phyloP scores from a whole-genome alignment of 1,140 invertebrate species.

The Melipona quadrifasciata region DNA sequence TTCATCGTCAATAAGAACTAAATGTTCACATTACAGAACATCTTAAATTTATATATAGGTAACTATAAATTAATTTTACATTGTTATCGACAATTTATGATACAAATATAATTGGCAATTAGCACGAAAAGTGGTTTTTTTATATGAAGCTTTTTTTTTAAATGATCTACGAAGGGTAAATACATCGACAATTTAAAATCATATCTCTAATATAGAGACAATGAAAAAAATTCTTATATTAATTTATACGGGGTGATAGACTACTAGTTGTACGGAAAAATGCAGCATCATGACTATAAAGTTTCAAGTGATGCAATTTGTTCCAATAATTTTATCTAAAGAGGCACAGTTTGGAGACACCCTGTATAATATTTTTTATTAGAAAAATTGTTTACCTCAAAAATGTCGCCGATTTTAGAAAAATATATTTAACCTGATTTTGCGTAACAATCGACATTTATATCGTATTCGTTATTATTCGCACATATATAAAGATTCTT shows the following conservation, averaged over 20 bases:
- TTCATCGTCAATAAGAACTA: not conserved
- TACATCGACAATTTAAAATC: constrained; percentile 23
- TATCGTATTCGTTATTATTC: constrained; percentile 10
- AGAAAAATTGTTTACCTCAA: constrained; percentile 35
- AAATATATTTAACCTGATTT: constrained; percentile 39
- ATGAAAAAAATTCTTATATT: constrained; percentile 31
- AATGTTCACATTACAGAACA: not conserved
- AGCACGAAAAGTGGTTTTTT: not conserved
- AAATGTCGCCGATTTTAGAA: constrained; percentile 30
- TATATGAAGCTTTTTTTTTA: constrained; percentile 2
- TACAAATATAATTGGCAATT: not conserved
- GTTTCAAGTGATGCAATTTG: constrained; percentile 22
- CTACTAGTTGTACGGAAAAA: constrained; percentile 16
- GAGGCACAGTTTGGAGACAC: constrained; percentile 6
- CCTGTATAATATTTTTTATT: constrained; percentile 31
- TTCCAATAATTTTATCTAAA: constrained; percentile 10
- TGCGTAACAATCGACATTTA: constrained; percentile 22
- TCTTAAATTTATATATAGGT: not conserved
- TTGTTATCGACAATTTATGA: not conserved
- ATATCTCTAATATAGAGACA: constrained; percentile 52
- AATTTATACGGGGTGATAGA: constrained; percentile 26
- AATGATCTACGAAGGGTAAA: constrained; percentile 34
- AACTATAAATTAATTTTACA: constrained; percentile 17
- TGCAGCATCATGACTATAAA: not conserved
- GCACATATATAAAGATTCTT: constrained; percentile 3